These are phyloP conservation scores for Troides oblongomaculatus DNA, from an alignment of 2,888 invertebrate species.

Conservation along the genomic window DNA sequence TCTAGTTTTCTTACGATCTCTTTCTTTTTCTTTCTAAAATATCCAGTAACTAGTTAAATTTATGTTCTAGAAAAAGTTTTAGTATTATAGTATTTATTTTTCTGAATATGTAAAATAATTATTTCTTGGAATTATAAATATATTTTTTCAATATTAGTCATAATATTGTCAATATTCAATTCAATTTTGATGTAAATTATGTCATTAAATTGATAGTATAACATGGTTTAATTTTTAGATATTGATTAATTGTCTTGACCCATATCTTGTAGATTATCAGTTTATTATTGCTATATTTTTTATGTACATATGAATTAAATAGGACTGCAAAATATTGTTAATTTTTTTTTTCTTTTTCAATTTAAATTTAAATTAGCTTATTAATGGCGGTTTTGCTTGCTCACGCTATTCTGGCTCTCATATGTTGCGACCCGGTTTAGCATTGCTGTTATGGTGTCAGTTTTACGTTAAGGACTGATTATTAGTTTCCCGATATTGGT, in stretches of 20 bases:
- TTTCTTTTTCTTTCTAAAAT: background rate
- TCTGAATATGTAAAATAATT: background rate
- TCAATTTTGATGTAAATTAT: background rate
- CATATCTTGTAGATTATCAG: slow-evolving; percentile 3
- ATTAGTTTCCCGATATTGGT: no score
- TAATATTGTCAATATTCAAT: background rate
- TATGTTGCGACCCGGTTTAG: no score
- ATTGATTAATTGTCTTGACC: slow-evolving; percentile 1
- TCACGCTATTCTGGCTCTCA: no score
- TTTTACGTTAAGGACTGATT: no score
- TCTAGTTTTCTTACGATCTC: background rate
- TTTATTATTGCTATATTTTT: background rate
- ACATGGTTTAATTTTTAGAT: background rate
- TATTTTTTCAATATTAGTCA: background rate
- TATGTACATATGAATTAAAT: background rate
- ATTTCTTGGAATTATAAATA: no score
- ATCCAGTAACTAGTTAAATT: background rate
- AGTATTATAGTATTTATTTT: background rate
- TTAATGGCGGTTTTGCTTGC: no score
- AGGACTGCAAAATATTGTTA: background rate
- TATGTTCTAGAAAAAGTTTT: background rate
- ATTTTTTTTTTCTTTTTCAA: no score
- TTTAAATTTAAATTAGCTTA: no score
- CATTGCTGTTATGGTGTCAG: no score
- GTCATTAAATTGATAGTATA: background rate